Evolutionary conservation across 1,140 invertebrate species (phyloP), one percentile per base, ranked within the genome.

Genomic region (Drosophila melanica): DNA sequence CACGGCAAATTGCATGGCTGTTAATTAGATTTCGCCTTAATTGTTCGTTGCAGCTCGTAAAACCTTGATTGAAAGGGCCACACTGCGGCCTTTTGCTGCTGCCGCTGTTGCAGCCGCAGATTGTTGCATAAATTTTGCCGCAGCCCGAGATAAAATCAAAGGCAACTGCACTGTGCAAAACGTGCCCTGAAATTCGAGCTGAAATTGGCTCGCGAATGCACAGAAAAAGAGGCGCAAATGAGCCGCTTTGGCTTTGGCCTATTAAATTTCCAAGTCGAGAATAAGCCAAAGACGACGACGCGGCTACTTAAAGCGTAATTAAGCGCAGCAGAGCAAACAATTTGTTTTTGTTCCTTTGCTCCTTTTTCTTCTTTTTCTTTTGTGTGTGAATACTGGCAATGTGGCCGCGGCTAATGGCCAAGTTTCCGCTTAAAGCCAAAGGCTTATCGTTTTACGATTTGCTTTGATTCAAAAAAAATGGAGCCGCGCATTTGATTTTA

Each of bases 251-350:
- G 53, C 45, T 45, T 33, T 2, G 4, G 30, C 33, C 75, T 79
- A 82, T 82, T 79, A 66, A 72, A 76, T 79, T 79, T 75, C 70
- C 79, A n/a, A n/a, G n/a, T n/a, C n/a, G n/a, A n/a, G n/a, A 75
- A 79, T 69, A 60, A 70, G 63, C 79, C 58, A 79, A 76, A 74
- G 57, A 58, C 77, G 84, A 84, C 79, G 77, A 66, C 67, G 75
- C 75, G 78, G 78, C 81, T 86, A 81, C 81, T 87, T 81, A 81
- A 86, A 79, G 71, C 60, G 81, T 78, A 86, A 86, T 86, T 86
- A 87, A 81, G 66, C 81, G 81, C 47, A 41, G 30, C 45, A 63
- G 20, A 23, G 20, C 20, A 23, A 23, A 23, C 20, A 23, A 23
- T 23, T 23, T 23, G 20, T 3, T 23, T 4, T 23, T 23, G 4